Percentiles rank a stretch among this genome's conserved stretches.
Evolutionary conservation across 2,888 invertebrate species (phyloP).

Genomic region (Dendrolimus pini): DNA sequence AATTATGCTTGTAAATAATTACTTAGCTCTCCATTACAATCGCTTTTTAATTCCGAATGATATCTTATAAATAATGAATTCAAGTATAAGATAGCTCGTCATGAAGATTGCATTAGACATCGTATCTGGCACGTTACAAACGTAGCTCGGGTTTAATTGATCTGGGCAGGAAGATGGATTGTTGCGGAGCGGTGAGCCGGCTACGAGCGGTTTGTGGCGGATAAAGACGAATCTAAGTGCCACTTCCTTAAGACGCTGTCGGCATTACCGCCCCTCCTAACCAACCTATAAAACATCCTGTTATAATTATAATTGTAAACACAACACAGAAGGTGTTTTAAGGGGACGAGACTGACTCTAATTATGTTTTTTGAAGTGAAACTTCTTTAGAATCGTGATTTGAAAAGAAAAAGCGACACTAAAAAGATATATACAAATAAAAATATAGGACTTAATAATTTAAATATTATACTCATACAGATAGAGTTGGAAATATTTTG

Average conservation of each 20-base stretch:
- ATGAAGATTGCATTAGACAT: conserved; percentile 25
- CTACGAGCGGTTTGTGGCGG: conserved; percentile 28
- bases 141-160: conserved; percentile 46
- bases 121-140: conserved; percentile 32
- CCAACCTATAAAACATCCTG: conserved; percentile 1
- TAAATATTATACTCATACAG: too few relatives aligned
- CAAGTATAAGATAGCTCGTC: conserved; percentile 9
- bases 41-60: too few relatives aligned
- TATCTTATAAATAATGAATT: not conserved
- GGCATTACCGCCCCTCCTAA: conserved; percentile 14
- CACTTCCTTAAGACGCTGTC: conserved; percentile 27
- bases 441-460: too few relatives aligned
- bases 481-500: too few relatives aligned
- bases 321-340: not conserved
- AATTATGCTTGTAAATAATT: too few relatives aligned
- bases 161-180: conserved; percentile 51
- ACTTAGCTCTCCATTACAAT: too few relatives aligned
- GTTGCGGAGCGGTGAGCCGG: conserved; percentile 26
- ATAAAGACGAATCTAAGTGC: conserved; percentile 41
- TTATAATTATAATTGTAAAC: not conserved
- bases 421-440: too few relatives aligned
- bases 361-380: not conserved
- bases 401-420: too few relatives aligned
- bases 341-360: not conserved
- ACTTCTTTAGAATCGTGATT: too few relatives aligned